Evolutionary conservation across 2,797 vertebrate genomes (phyloP).

Genomic region (Centroberyx gerrardi): DNA sequence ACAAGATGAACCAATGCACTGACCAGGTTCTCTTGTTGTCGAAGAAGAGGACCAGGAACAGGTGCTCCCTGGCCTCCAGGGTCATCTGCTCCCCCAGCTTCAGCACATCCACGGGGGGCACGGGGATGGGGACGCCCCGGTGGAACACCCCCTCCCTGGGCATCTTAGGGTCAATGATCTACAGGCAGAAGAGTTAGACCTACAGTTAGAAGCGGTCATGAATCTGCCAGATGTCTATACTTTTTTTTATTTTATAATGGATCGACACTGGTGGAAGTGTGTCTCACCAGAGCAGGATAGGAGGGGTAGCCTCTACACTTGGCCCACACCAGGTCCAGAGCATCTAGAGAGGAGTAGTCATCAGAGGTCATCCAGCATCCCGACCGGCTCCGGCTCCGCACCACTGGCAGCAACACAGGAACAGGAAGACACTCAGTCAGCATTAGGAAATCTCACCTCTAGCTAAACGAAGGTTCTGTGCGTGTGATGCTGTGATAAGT

Average conservation of each 20-base stretch:
- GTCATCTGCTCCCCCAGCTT: constrained; percentile 99
- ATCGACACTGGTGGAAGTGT: neutral
- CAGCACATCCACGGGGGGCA: constrained; percentile 97
- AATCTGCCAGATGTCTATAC: neutral
- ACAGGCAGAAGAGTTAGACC: constrained; percentile 34
- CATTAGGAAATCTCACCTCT: neutral
- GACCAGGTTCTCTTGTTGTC: constrained; percentile 99
- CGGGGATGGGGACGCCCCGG: constrained; percentile 96
- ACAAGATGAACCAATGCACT: constrained; percentile 66
- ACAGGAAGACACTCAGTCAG: constrained; percentile 22
- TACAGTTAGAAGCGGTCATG: neutral
- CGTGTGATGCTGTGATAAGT: neutral
- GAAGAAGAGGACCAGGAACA: constrained; percentile 99
- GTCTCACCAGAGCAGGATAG: constrained; percentile 95
- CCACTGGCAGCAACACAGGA: constrained; percentile 84
- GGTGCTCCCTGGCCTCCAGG: constrained; percentile 97
- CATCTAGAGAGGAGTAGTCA: constrained; percentile 94
- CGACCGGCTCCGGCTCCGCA: constrained; percentile 90
- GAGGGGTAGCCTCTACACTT: constrained; percentile 99
- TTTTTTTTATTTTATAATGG: neutral
- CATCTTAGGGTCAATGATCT: constrained; percentile 99
- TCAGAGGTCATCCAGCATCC: constrained; percentile 96
- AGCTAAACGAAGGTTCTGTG: neutral
- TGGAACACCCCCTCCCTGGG: constrained; percentile 98
- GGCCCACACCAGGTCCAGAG: constrained; percentile 98